Percentiles rank a stretch among this genome's conserved stretches.
These are phyloP conservation scores for Mellilla xanthometata DNA, from an alignment of 2,888 invertebrate species.

Conservation along the genomic window DNA sequence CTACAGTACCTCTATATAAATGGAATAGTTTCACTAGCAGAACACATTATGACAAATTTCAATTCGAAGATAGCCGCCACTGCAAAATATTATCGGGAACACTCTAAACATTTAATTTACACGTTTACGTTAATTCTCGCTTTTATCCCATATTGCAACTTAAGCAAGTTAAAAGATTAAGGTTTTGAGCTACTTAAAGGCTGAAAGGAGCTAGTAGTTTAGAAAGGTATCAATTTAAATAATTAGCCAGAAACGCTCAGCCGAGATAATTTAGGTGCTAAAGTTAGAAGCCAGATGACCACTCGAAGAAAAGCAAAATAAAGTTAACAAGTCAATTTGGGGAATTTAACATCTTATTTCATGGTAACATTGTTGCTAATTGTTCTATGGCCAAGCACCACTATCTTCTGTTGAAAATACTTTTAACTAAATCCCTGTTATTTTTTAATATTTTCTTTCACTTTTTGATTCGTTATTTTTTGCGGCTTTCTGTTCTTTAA, in stretches of 20 bases:
- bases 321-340: slow-evolving; percentile 3
- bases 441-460: no score
- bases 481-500: no score
- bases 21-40: no score
- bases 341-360: slow-evolving; percentile 1
- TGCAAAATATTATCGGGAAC: no score
- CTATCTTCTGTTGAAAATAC: neutral
- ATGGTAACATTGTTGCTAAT: slow-evolving; percentile 5
- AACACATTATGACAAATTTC: no score
- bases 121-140: no score
- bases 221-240: neutral
- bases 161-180: neutral
- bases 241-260: neutral
- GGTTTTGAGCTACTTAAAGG: neutral
- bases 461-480: no score
- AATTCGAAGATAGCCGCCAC: no score
- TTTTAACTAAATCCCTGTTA: no score
- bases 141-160: no score
- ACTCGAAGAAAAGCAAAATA: neutral
- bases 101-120: no score
- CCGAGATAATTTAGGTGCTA: neutral
- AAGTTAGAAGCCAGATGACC: slow-evolving; percentile 3
- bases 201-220: neutral
- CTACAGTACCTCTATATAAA: no score
- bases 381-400: neutral